Percentiles rank a stretch among this genome's conserved stretches.
phyloP scores from a whole-genome alignment of 2,113 vertebrate genomes.

The Chunga burmeisteri region DNA sequence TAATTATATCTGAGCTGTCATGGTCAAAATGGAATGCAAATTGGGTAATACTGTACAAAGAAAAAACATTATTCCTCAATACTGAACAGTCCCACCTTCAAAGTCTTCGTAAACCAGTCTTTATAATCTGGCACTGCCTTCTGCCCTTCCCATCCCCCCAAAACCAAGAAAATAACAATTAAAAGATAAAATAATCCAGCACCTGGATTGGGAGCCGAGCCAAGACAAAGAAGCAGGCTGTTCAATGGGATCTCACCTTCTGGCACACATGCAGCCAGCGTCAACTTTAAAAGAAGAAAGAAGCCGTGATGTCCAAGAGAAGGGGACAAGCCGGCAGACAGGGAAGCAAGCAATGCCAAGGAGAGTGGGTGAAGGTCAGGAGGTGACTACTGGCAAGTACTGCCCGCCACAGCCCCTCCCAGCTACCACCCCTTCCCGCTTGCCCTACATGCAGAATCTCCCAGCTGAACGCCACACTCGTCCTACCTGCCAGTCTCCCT shows the following conservation, averaged over 20 bases:
- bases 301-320: neutral
- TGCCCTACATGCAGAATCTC: neutral
- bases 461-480: neutral
- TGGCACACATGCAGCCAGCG: rapidly evolving
- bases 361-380: neutral
- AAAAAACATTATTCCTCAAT: neutral
- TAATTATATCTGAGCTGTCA: neutral
- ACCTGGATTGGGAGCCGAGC: neutral
- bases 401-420: neutral
- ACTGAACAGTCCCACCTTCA: neutral
- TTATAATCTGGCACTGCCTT: neutral
- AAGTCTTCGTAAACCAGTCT: neutral
- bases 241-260: neutral
- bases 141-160: neutral
- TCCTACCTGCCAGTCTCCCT: neutral
- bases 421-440: neutral
- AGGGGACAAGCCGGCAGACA: neutral
- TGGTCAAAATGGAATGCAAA: neutral
- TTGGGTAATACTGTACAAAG: neutral
- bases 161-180: neutral
- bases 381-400: neutral
- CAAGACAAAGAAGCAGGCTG: neutral
- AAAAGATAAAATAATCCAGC: neutral
- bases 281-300: neutral
- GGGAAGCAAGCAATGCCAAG: neutral